Evolutionary conservation across 2,113 vertebrate genomes (phyloP), one percentile per base, ranked within the genome.

Genomic region (Sinocyclocheilus anophthalmus): DNA sequence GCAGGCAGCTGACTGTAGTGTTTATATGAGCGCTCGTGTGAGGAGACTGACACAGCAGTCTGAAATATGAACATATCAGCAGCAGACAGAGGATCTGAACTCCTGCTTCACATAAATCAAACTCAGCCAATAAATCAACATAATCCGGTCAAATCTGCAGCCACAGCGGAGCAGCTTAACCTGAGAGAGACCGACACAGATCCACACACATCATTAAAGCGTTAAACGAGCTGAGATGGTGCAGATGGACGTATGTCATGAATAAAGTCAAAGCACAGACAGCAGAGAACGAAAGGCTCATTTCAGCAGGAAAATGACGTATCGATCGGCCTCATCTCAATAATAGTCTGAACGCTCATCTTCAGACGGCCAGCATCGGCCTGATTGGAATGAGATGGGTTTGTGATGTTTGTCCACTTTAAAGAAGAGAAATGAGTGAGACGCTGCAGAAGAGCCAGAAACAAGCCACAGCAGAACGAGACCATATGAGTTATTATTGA

Each of bases 221-320:
- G 33, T 16, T 78, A 33, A 20, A 78, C 20, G 16, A 57, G 48
- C n/a, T 57, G 26, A 22, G 26, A 16, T 8, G 39, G 45, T 76
- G 13, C 7, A 76, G 75, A 77, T 2, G 4, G 75, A 53, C 48
- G 0, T 5, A 10, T 5, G 3, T 59, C 77, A n/a, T 80, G 55
- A 80, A 61, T 80, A 37, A 80, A 80, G 30, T 30, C 16, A 33
- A n/a, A 39, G 1, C 11, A 24, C 53, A 85, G 48, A 37, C 57
- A 16, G 42, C 13, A 1, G n/a, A 76, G 84, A 86, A 87, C n/a
- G 6, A 57, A 83, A 84, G 70, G 83, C 76, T 69, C 83, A 87
- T 87, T 87, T 78, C 83, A 18, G 7, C 42, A n/a, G 83, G 83
- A 88, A 83, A 87, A 89, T 89, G 65, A 87, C 11, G 59, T 87